Evolutionary conservation across 2,888 invertebrate genomes (phyloP).

Genomic region (Hoplodrina ambigua): DNA sequence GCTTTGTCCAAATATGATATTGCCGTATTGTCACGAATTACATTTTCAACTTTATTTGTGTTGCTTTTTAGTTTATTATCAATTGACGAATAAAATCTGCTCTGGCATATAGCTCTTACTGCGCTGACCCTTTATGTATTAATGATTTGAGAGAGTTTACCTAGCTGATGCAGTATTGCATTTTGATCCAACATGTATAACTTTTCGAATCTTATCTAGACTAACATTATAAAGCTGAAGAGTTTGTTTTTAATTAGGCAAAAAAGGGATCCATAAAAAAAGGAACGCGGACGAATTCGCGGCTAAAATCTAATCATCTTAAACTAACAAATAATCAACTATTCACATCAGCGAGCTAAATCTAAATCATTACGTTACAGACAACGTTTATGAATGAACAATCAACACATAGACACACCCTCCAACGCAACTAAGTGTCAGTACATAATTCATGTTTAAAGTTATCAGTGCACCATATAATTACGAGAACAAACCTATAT

Average conservation of each 20-base stretch:
- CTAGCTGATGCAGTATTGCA: too few species aligned
- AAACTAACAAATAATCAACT: not conserved
- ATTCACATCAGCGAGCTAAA: not conserved
- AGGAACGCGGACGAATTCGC: too few species aligned
- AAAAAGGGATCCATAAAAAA: not conserved
- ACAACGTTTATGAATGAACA: conserved; percentile 35
- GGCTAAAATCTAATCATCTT: not conserved
- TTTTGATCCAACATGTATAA: too few species aligned
- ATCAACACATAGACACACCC: not conserved
- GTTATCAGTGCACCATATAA: conserved; percentile 63
- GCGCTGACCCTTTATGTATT: too few species aligned
- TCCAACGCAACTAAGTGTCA: conserved; percentile 28
- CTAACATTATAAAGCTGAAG: too few species aligned
- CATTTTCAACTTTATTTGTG: not conserved
- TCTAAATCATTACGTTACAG: not conserved
- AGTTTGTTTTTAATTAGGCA: too few species aligned
- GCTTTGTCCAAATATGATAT: not conserved
- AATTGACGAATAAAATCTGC: too few species aligned
- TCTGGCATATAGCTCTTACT: too few species aligned
- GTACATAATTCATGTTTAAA: conserved; percentile 58
- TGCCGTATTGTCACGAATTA: not conserved
- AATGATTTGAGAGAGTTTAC: too few species aligned
- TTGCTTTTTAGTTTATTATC: too few species aligned
- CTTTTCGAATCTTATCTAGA: too few species aligned
- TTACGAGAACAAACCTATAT: conserved; percentile 67